phyloP scores from a whole-genome alignment of 2,888 invertebrate genomes.

The Pristionchus entomophagus region DNA sequence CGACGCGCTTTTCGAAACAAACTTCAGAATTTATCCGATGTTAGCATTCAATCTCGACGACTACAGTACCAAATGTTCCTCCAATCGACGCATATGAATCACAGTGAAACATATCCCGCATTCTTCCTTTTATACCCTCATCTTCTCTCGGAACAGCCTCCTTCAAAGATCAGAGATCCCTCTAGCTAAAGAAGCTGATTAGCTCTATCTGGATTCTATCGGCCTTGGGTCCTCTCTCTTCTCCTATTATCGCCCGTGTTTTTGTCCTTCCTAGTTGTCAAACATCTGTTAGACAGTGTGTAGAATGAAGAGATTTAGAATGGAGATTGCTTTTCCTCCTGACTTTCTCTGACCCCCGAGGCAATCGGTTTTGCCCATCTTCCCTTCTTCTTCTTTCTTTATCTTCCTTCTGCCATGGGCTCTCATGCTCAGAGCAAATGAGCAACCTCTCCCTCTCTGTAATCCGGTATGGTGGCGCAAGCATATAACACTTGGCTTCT shows the following conservation, averaged over 20 bases:
- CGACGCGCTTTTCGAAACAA: background rate
- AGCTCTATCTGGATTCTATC: background rate
- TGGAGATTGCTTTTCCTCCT: background rate
- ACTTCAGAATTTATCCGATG: background rate
- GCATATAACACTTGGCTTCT: conserved; percentile 10
- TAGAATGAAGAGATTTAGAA: too few relatives aligned
- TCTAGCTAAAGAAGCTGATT: conserved; percentile 14
- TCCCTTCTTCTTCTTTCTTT: background rate
- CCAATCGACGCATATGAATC: background rate
- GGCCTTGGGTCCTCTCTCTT: background rate
- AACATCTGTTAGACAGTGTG: background rate
- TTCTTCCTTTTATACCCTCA: background rate
- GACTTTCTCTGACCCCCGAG: background rate
- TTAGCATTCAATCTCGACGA: too few relatives aligned
- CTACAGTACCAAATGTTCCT: too few relatives aligned
- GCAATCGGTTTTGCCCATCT: conserved; percentile 37
- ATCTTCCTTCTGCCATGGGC: conserved; percentile 15
- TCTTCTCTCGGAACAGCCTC: background rate
- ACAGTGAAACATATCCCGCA: background rate
- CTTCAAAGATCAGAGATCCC: conserved; percentile 22
- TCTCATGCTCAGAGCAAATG: background rate
- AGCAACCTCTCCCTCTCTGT: background rate
- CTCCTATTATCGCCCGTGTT: too few relatives aligned
- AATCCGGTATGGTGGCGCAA: conserved; percentile 34
- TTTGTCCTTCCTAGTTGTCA: background rate